Base-by-base conservation (phyloP, 2,797 vertebrate genomes). In the Capromys pilorides region DNA sequence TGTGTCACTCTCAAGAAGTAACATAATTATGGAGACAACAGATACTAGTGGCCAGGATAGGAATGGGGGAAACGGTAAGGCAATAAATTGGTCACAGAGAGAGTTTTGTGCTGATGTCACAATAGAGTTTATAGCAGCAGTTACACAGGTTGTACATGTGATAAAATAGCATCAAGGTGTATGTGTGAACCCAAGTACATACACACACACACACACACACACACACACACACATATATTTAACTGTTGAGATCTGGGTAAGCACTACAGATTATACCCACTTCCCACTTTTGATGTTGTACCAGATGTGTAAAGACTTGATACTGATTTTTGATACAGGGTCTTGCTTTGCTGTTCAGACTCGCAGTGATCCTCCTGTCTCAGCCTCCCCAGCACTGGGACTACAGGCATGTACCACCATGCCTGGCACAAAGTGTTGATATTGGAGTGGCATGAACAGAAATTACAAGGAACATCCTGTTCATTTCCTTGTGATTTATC, bases 301-400 rank as follows among this genome's bases (percentile, higher is more conserved):
- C 2, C 82, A 67, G 79, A 85, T 82, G 31, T 82, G 14, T 94
- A 94, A 94, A 67, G 75, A 86, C 62, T 86, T 93, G 77, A 71
- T 26, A 57, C 0, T 83, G 22, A 19, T 57, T 57, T 57, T 57
- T 57, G 54, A 19, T 57, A 57, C 54, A 57, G 16, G 16, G 54
- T 57, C 54, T 57, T 57, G 54, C 54, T 57, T 4, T 57, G 54
- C 54, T 18, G 16, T 57, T 57, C 54, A 57, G 16, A 19, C 54
- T 57, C 16, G 16, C 18, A 57, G 54, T 57, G 54, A 57, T 57
- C 54, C 54, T 57, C 54, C 54, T 57, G 54, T 57, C 16, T 3
- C 54, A 57, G 54, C 54, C 54, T 57, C 14, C 54, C 54, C 54
- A 57, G 54, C 54, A 57, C 54, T 18, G 54, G 54, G 54, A 57